Percentiles rank a stretch among this genome's conserved stretches.
phyloP scores from a whole-genome alignment of 2,888 invertebrate species.

The Nemapogon koenigi region DNA sequence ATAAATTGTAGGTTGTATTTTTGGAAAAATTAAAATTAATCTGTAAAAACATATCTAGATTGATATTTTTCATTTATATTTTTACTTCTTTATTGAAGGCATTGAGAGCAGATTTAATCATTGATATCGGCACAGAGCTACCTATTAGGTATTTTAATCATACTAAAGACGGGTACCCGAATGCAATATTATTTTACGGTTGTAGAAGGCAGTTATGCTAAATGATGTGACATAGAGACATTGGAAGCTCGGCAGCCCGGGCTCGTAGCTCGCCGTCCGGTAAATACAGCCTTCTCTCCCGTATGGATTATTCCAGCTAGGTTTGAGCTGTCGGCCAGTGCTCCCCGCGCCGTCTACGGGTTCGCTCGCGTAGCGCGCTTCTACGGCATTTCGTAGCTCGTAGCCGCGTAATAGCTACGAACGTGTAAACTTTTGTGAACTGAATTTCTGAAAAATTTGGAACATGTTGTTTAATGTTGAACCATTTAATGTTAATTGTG shows the following conservation, averaged over 20 bases:
- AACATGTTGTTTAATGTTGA: not conserved
- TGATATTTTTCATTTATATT: no score
- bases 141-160: no score
- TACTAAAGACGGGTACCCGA: no score
- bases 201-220: no score
- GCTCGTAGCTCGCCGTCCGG: constrained; percentile 51
- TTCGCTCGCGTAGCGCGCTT: constrained; percentile 27
- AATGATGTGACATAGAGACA: constrained; percentile 12
- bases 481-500: not conserved
- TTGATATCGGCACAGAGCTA: no score
- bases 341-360: constrained; percentile 48
- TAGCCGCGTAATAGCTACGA: constrained; percentile 25
- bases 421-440: not conserved
- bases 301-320: constrained; percentile 59
- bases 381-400: constrained; percentile 15
- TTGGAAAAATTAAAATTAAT: no score
- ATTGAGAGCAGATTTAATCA: no score
- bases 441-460: not conserved
- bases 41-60: no score
- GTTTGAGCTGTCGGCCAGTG: constrained; percentile 33
- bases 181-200: no score
- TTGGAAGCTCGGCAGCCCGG: constrained; percentile 30
- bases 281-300: constrained; percentile 50
- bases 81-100: no score
- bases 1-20: no score